phyloP scores from a whole-genome alignment of 2,797 vertebrate genomes.

The Gymnothorax javanicus region DNA sequence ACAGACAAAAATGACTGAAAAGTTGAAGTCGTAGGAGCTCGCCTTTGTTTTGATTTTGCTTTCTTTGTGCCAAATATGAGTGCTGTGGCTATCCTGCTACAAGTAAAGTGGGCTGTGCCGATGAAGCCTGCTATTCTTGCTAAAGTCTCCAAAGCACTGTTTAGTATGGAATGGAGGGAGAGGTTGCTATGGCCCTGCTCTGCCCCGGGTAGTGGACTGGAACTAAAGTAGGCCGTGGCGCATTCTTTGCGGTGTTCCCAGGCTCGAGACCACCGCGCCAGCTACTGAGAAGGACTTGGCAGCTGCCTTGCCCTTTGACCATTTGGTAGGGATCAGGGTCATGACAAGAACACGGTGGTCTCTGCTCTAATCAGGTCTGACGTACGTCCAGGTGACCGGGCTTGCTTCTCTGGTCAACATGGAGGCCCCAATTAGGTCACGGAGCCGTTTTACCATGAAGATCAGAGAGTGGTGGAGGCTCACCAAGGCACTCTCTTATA shows the following conservation, averaged over 20 bases:
- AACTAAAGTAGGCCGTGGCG: slow-evolving; percentile 20
- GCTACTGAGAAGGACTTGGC: slow-evolving; percentile 64
- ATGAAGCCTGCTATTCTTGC: slow-evolving; percentile 24
- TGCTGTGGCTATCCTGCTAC: slow-evolving; percentile 56
- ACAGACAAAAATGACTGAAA: slow-evolving; percentile 15
- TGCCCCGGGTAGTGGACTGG: slow-evolving; percentile 36
- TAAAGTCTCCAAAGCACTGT: slow-evolving; percentile 27
- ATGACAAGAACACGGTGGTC: slow-evolving; percentile 56
- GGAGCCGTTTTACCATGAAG: background rate
- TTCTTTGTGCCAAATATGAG: slow-evolving; percentile 75
- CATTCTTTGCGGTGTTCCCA: background rate
- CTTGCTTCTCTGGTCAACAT: slow-evolving; percentile 58
- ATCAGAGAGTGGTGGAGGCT: slow-evolving; percentile 1
- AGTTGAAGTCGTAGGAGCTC: slow-evolving; percentile 24
- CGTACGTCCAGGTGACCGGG: slow-evolving; percentile 58
- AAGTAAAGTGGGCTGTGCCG: slow-evolving; percentile 35
- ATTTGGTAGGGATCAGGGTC: slow-evolving; percentile 39
- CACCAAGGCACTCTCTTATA: background rate
- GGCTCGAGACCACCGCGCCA: slow-evolving; percentile 49
- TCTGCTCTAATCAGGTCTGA: slow-evolving; percentile 54
- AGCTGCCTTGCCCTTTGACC: slow-evolving; percentile 56
- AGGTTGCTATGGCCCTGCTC: slow-evolving; percentile 47
- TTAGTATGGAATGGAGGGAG: slow-evolving; percentile 39
- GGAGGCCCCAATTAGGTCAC: slow-evolving; percentile 60
- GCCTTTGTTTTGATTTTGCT: slow-evolving; percentile 33